Evolutionary conservation across 2,113 vertebrate species (phyloP).

Genomic region (Tichodroma muraria): DNA sequence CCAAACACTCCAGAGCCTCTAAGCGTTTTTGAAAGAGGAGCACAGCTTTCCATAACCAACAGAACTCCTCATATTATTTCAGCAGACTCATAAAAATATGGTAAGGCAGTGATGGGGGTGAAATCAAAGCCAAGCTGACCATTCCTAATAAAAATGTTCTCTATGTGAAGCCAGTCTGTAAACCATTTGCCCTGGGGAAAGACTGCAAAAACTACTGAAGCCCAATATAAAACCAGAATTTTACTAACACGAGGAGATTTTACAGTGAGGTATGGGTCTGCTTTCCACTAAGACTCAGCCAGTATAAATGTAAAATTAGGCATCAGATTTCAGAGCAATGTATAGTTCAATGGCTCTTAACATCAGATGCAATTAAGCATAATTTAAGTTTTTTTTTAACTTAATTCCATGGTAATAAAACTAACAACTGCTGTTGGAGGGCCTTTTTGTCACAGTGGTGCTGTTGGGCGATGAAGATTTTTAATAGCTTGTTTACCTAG

Average conservation of each 20-base stretch:
- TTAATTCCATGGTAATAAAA: background rate
- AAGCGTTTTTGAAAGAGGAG: background rate
- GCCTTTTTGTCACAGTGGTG: background rate
- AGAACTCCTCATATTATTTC: background rate
- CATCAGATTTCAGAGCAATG: background rate
- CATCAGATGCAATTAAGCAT: background rate
- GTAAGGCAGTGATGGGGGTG: background rate
- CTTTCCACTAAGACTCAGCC: background rate
- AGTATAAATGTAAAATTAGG: background rate
- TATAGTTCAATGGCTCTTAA: background rate
- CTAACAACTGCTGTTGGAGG: background rate
- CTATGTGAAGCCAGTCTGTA: background rate
- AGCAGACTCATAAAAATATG: background rate
- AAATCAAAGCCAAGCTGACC: background rate
- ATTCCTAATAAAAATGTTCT: background rate
- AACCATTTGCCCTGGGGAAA: background rate
- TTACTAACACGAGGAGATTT: background rate
- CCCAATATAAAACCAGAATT: background rate
- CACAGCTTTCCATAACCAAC: background rate
- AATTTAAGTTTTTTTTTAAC: background rate
- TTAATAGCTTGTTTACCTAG: background rate
- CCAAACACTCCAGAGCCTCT: background rate
- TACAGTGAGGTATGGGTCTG: background rate
- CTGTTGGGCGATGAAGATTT: background rate
- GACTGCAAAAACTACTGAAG: background rate